Conservation (phyloP, 1,140 invertebrate species). For the Camponotus floridanus region DNA sequence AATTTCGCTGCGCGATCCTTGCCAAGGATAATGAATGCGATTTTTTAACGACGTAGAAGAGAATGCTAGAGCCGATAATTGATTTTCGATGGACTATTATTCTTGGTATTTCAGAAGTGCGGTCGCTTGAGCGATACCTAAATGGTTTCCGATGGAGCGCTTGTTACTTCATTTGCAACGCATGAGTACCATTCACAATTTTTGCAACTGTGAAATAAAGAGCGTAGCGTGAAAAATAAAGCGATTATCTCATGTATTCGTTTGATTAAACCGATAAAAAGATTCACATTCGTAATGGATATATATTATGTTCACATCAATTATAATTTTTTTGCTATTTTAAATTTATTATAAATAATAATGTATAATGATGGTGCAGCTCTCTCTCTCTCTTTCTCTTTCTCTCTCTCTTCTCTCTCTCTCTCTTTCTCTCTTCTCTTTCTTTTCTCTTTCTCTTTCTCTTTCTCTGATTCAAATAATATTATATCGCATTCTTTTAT, state of each 20-base stretch:
- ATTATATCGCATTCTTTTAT: not conserved
- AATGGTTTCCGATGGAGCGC: slow-evolving; percentile 57
- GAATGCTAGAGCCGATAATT: slow-evolving; percentile 52
- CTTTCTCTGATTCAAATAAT: not conserved
- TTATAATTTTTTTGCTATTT: not conserved
- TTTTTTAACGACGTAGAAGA: slow-evolving; percentile 48
- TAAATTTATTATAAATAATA: slow-evolving; percentile 15
- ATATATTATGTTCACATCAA: slow-evolving; percentile 9
- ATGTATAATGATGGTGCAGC: not conserved
- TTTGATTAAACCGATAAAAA: slow-evolving; percentile 17
- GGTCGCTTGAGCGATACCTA: slow-evolving; percentile 60
- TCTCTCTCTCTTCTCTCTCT: too few relatives aligned
- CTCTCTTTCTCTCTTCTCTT: too few relatives aligned
- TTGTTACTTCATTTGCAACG: slow-evolving; percentile 64
- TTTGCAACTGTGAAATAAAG: slow-evolving; percentile 60
- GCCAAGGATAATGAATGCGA: slow-evolving; percentile 52
- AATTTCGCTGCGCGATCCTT: slow-evolving; percentile 39
- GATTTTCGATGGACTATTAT: slow-evolving; percentile 64
- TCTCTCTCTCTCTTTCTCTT: too few relatives aligned
- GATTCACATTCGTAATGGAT: not conserved
- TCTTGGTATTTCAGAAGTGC: slow-evolving; percentile 61
- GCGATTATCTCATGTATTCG: slow-evolving; percentile 47
- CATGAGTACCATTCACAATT: slow-evolving; percentile 48
- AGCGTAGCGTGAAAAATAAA: slow-evolving; percentile 21
- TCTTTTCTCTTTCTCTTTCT: too few relatives aligned